Base-by-base conservation (phyloP, 1,140 invertebrate genomes). In the Armadillidium nasatum region DNA sequence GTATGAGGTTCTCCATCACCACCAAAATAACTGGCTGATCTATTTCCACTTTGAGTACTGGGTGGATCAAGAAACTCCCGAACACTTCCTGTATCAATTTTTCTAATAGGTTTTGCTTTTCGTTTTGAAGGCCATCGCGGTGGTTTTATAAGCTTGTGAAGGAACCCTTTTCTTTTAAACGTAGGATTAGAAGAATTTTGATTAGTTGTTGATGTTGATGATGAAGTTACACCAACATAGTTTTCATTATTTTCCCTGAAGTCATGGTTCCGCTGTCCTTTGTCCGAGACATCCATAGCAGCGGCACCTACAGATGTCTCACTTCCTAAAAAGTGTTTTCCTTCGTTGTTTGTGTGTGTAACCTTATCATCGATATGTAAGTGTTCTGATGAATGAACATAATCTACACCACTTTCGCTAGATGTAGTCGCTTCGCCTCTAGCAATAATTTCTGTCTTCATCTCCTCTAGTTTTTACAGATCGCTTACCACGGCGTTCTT, bases 41-140 rank as follows among this genome's bases (percentile, higher is more conserved):
- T 82, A 82, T 80, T 68, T 82, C 78, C 76, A 82, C 83, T 50
- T 83, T 82, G 44, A 82, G 78, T 22, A 81, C 78, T 15, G 82
- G 75, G 22, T 80, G 82, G 79, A 82, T 82, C 33, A 78, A 45
- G 9, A 43, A 33, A 22, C 54, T 76, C 43, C 33, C 68, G 21
- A 50, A 21, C 80, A 73, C 75, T 82, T 77, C 60, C 74, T 43
- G 44, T 72, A 60, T 60, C 50, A 60, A 60, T 13, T 60, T 60
- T 60, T 60, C 50, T 60, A 3, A 60, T 15, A 19, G 50, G 11
- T 68, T 76, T 79, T 44, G 76, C 44, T 50, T 73, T 81, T 10
- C 76, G 76, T 77, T 84, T 84, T 6, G 83, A 83, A 15, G 83
- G 82, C 84, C 84, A 84, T n/a, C 82, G 72, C 7, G 83, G 81